Evolutionary conservation across 2,797 vertebrate species (phyloP), one percentile per base, ranked within the genome.

Genomic region (Sarcophilus harrisii): DNA sequence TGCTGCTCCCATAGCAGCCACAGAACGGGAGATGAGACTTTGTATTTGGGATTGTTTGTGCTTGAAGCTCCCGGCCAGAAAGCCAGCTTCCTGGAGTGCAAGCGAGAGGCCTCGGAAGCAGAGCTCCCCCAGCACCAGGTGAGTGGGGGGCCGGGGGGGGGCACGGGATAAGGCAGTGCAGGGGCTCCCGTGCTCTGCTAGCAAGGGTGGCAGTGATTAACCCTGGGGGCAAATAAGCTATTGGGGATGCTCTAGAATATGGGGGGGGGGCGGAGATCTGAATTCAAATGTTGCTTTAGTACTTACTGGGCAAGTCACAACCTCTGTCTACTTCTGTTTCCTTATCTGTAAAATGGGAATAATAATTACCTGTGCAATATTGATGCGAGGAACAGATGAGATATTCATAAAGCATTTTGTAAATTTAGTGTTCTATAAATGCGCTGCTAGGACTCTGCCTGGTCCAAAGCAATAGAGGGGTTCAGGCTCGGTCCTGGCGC

Each of bases 1-100:
- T 81, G n/a, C 18, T 38, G 5, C 9, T 81, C 38, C 0, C 9
- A 18, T 24, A 81, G 66, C n/a, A 21, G 18, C 73, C 66, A 45
- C 0, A 32, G 38, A 45, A 45, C 8, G 38, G 73, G 38, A 45
- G 30, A 32, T 24, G 73, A 81, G 73, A 14, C 4, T 9, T 45
- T 24, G 45, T 81, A 4, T 9, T 11, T 11, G 73, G n/a, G 8
- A 45, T 45, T 81, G 58, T 59, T 27, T 24, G n/a, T 81, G 73
- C 45, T 45, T 81, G 27, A 0, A 28, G 0, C 21, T 81, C 38
- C 2, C 73, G 14, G 58, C 96, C 45, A 54, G 87, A 96, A 54
- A 54, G 60, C 66, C 93, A 97, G 98, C 89, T 99, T 99, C 98
- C 98, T 96, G 98, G 99, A 99, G 59, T 99, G 99, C 96, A 97